Evolutionary conservation across 2,113 vertebrate genomes (phyloP).

Genomic region (Eublepharis macularius): DNA sequence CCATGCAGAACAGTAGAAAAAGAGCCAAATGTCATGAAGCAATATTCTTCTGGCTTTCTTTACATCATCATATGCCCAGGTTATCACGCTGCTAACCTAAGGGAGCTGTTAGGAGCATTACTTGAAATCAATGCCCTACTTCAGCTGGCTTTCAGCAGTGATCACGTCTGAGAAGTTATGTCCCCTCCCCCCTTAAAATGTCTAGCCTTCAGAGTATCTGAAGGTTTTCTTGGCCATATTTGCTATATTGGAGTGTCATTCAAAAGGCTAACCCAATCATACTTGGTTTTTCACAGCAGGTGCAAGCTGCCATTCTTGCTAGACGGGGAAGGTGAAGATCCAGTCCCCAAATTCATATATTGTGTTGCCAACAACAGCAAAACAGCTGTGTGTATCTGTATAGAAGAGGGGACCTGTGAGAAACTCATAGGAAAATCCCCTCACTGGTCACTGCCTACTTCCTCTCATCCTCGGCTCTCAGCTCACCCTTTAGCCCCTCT

Average conservation of each 20-base stretch:
- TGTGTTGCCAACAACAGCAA: neutral
- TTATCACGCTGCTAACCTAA: conserved; percentile 4
- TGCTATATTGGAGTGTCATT: neutral
- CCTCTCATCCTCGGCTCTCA: too few relatives aligned
- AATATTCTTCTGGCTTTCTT: neutral
- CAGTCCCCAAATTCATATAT: neutral
- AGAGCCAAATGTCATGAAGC: neutral
- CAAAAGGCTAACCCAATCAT: neutral
- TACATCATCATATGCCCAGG: neutral
- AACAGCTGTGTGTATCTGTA: too few relatives aligned
- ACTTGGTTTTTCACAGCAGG: too few relatives aligned
- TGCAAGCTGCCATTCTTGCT: neutral
- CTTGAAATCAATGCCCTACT: neutral
- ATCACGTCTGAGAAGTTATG: conserved; percentile 18
- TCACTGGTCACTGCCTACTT: too few relatives aligned
- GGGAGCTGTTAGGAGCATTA: neutral
- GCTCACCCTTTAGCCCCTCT: too few relatives aligned
- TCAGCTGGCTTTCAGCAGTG: conserved; percentile 18
- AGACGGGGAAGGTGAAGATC: neutral
- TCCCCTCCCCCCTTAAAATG: conserved; percentile 8
- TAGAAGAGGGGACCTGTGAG: too few relatives aligned
- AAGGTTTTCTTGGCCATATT: neutral
- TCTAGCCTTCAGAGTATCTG: conserved; percentile 8
- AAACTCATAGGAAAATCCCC: too few relatives aligned
- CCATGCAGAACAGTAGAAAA: conserved; percentile 1